These are phyloP conservation scores for Hydra vulgaris DNA, from an alignment of 30 jellyfish, hydroid and myxozoan species.

Conservation along the genomic window DNA sequence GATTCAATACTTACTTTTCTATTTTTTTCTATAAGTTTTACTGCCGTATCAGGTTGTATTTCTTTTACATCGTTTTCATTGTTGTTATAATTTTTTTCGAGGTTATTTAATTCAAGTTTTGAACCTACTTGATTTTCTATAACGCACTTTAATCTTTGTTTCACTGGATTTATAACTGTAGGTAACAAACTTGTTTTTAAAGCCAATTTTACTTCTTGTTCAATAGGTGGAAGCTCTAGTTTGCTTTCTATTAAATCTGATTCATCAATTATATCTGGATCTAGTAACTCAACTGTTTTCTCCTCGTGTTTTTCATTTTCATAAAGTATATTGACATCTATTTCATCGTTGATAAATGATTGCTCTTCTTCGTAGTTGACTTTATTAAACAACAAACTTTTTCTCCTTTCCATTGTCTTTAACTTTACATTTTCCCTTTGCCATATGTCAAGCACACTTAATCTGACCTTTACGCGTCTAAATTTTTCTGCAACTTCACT, in stretches of 20 bases:
- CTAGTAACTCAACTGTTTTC: not conserved
- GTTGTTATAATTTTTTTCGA: not conserved
- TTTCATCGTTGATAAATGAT: not conserved
- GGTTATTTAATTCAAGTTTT: not conserved
- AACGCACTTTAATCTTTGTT: not conserved
- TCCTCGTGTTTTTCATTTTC: not conserved
- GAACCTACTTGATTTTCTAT: not conserved
- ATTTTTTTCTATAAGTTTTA: not conserved
- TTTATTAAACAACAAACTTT: not conserved
- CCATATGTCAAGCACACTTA: not conserved
- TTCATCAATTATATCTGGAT: not conserved
- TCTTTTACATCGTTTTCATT: not conserved
- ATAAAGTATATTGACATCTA: too few species aligned
- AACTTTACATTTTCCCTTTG: constrained; percentile 13
- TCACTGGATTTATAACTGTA: not conserved
- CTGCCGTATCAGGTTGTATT: not conserved
- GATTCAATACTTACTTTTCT: constrained; percentile 4
- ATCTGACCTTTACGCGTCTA: not conserved
- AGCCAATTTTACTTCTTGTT: constrained; percentile 11
- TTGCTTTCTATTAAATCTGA: not conserved
- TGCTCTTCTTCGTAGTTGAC: not conserved
- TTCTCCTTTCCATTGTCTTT: not conserved
- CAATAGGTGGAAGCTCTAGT: constrained; percentile 8
- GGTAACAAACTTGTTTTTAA: not conserved
- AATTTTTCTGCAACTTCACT: not conserved